Evolutionary conservation across 2,113 vertebrate species (phyloP), one percentile per base, ranked within the genome.

Genomic region (Daubentonia madagascariensis): DNA sequence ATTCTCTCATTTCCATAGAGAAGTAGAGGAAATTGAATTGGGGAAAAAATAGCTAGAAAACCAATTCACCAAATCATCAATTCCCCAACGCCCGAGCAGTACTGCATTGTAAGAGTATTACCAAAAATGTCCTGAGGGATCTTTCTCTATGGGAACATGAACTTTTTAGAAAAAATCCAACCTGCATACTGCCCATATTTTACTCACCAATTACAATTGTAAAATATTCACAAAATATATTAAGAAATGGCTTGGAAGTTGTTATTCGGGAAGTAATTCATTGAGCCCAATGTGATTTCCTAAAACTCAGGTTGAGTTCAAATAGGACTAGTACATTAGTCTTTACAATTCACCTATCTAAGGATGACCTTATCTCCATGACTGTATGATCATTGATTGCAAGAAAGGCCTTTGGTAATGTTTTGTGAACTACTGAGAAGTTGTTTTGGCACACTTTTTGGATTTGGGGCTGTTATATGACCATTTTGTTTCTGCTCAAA

Each of bases 251-350:
- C 65, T 92, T 96, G 84, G 83, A 91, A 93, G 68, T 81, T 96
- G n/a, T 97, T 98, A 85, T 92, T 96, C 91, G 98, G 97, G 96
- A 98, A 98, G 92, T 97, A 89, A 94, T 97, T 96, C 79, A 98
- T 95, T 95, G 97, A 97, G 76, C 28, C 79, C 67, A 96, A 96
- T 35, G 96, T 94, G 81, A 73, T 91, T 93, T 97, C 73, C 89
- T 96, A 75, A 86, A 85, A 72, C 11, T 59, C 57, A 78, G 79
- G 68, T 93, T 92, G 80, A 97, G 30, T 50, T 94, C 17, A 95
- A 78, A 73, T 37, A 92, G 70, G 85, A 83, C 23, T 65, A 79
- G 79, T 80, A 22, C 22, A 97, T 96, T 95, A 57, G 32, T 93
- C 76, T 97, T 22, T 73, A 25, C 25, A 16, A 94, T 52, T 37